These are phyloP conservation scores for Ricordea florida DNA, from an alignment of 92 coral and sea anemone species.

Conservation along the genomic window DNA sequence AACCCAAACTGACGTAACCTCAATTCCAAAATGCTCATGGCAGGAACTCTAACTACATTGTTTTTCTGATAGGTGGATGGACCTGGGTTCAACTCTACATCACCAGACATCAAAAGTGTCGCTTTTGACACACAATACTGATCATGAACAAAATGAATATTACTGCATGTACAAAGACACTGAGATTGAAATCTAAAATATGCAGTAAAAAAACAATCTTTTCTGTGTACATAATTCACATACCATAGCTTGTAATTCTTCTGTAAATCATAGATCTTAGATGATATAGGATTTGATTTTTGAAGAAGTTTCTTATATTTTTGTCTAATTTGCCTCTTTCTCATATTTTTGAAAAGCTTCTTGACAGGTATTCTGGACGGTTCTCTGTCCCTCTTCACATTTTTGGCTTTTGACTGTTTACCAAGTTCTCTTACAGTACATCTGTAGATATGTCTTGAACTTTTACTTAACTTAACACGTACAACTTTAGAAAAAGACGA, in stretches of 20 bases:
- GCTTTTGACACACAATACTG: conserved; percentile 2
- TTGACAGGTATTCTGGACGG: conserved; percentile 44
- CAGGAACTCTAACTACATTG: background rate
- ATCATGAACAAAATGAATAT: conserved; percentile 3
- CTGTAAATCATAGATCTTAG: conserved; percentile 22
- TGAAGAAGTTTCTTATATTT: conserved; percentile 10
- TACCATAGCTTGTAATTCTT: conserved; percentile 22
- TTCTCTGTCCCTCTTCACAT: conserved; percentile 35
- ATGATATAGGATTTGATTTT: conserved; percentile 38
- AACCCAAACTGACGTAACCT: background rate
- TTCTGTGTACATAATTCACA: conserved; percentile 23
- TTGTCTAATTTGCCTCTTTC: conserved; percentile 28
- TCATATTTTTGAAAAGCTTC: conserved; percentile 23
- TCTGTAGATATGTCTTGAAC: conserved; percentile 10
- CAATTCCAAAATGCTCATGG: background rate
- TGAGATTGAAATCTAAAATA: conserved; percentile 21
- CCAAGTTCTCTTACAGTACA: conserved; percentile 32
- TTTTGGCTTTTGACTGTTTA: conserved; percentile 11
- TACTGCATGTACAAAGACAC: conserved; percentile 2
- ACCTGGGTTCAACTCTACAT: conserved; percentile 11
- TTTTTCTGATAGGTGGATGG: background rate
- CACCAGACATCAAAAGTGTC: conserved; percentile 1
- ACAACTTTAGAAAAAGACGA: background rate
- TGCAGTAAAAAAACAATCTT: conserved; percentile 11
- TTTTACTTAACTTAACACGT: conserved; percentile 10